Evolutionary conservation across 2,113 vertebrate species (phyloP), one percentile per base, ranked within the genome.

Genomic region (Haplotaxodon microlepis): DNA sequence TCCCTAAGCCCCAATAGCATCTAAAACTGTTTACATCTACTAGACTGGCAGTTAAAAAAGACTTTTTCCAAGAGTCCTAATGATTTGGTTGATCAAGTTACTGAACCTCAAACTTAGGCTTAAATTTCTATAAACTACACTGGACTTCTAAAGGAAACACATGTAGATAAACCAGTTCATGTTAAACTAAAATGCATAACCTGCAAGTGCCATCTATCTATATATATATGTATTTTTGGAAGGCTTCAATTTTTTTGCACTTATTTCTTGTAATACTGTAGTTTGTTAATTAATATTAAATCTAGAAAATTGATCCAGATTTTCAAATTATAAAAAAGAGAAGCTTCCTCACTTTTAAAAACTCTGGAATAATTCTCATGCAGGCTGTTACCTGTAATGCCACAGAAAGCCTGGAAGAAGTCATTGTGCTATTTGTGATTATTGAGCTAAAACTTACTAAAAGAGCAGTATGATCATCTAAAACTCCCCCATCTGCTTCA

Each of bases 401-500:
- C 9, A 19, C 24, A 78, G 24, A 50, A 50, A 50, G 27, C 16
- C 5, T n/a, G 16, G 71, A 78, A 1, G 4, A 9, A 12, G 45
- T 31, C 73, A 51, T 2, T 19, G 17, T 31, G 2, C 4, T 6
- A 3, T 17, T 51, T 85, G 34, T 31, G 42, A 76, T 82, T 45
- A 0, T 79, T 53, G 19, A 5, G 24, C 8, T 85, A 34, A 53
- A 73, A 38, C 24, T 11, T 24, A 27, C 10, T 79, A 24, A 61
- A 73, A 38, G 16, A n/a, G 17, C 69, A 29, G 9, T 4, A 17
- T 51, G 27, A 51, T 34, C 73, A 50, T 11, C 51, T 45, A 54
- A 31, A 84, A 29, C 8, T 19, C 29, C 24, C 24, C 66, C 24
- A 80, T 47, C 66, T 51, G 45, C 57, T 51, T 87, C 81, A 90